Conservation (phyloP, 2,113 vertebrate species). For the Sciurus niger region DNA sequence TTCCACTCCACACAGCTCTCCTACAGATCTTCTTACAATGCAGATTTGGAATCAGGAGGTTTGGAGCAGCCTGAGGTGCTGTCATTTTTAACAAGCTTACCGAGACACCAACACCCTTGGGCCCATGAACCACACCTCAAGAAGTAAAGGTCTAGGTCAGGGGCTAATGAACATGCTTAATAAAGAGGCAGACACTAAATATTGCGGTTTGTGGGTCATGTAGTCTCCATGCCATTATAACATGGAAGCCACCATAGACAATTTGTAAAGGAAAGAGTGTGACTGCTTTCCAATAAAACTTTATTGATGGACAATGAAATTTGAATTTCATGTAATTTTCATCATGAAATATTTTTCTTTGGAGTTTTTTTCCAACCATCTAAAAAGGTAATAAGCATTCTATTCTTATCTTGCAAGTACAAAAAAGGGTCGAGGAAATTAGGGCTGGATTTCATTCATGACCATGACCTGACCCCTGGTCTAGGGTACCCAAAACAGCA, state of each 20-base stretch:
- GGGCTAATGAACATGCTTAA: neutral
- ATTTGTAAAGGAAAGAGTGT: neutral
- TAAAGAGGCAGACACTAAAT: neutral
- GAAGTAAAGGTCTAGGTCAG: neutral
- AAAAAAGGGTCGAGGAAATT: neutral
- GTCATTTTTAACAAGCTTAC: neutral
- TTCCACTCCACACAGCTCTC: neutral
- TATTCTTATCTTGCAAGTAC: neutral
- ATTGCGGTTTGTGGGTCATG: neutral
- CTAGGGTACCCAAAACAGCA: neutral
- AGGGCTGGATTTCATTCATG: neutral
- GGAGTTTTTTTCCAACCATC: neutral
- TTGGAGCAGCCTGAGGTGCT: neutral
- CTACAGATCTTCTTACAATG: neutral
- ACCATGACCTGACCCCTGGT: neutral
- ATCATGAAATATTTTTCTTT: slow-evolving; percentile 29
- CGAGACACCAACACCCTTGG: neutral
- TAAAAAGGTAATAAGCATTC: neutral
- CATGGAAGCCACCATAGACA: neutral
- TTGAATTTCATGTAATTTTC: slow-evolving; percentile 29
- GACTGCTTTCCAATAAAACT: neutral
- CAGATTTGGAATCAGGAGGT: neutral
- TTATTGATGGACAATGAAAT: neutral
- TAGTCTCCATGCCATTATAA: neutral
- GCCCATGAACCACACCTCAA: neutral